Base-by-base conservation (phyloP, 2,888 invertebrate species). In the Leptogaster cylindrica region DNA sequence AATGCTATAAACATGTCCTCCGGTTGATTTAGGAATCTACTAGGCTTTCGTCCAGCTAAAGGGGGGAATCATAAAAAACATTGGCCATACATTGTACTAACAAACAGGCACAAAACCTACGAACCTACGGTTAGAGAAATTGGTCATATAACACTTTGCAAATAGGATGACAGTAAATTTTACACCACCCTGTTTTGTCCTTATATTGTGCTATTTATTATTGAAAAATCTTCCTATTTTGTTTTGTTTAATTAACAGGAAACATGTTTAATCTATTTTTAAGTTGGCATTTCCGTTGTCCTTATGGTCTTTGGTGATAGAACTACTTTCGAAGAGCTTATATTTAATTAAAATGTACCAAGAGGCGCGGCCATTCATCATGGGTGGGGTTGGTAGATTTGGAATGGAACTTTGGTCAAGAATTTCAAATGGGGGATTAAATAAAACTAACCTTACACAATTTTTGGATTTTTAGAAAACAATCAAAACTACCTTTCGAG, bases 1-100 rank as follows among this genome's bases (percentile, higher is more conserved):
- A 74, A 72, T 75, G 79, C 79, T 76, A 80, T 80, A 80, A 80
- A 80, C 79, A 80, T 80, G 80, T 80, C 80, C 75, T 76, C 77
- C 76, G 76, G 77, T 80, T 80, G 79, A 80, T 69, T 69, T 68
- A 71, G 65, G 69, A 69, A 61, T 71, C 74, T 74, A 75, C 23
- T 50, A 25, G 64, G 64, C 64, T 65, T 65, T 50, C 33, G 48
- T 36, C 50, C 48, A 25, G 33, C 50, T 31, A 65, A 36, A 14
- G 48, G n/a, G n/a, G n/a, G n/a, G 64, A 36, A 65, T 65, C 55
- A 66, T 48, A 66, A 58, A 66, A 66, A 66, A 61, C 61, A 61
- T 61, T 18, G 23, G 28, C 27, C 61, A 61, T 44, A 61, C 44
- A 61, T 16, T 28, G 61, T 41, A 41, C 61, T 61, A 44, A 44